These are phyloP conservation scores for Pteropus alecto DNA, from an alignment of 2,113 vertebrate species.

Conservation along the genomic window DNA sequence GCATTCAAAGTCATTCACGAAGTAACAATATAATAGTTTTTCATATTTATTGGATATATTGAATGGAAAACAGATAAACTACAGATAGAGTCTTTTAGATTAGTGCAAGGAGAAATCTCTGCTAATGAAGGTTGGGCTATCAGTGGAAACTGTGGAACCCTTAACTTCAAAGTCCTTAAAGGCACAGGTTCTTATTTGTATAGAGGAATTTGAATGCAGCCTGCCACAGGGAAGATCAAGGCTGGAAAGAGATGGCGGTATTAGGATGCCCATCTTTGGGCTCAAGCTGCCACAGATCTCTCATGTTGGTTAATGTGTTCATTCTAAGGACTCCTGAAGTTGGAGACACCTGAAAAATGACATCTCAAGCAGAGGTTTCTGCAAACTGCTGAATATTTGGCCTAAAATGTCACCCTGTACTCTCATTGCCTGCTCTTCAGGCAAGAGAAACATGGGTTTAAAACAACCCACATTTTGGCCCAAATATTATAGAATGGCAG, in stretches of 20 bases:
- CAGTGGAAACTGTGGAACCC: not conserved
- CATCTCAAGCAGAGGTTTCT: not conserved
- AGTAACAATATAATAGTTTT: not conserved
- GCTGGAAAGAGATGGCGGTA: not conserved
- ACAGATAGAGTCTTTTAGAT: not conserved
- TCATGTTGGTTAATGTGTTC: not conserved
- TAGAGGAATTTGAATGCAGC: not conserved
- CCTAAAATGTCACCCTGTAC: constrained; percentile 4
- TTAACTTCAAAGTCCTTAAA: not conserved
- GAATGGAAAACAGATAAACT: not conserved
- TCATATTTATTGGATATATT: not conserved
- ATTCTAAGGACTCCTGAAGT: not conserved
- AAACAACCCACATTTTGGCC: constrained; percentile 7
- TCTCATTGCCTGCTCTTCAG: not conserved
- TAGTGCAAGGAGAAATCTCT: not conserved
- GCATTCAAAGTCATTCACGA: not conserved
- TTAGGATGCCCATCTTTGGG: not conserved
- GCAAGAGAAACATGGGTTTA: not conserved
- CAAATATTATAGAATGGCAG: constrained; percentile 36
- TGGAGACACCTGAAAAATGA: not conserved
- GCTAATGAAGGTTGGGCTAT: not conserved
- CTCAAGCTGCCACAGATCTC: not conserved
- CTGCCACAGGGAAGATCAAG: not conserved
- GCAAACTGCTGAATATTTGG: constrained; percentile 32
- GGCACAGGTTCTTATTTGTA: not conserved